These are phyloP conservation scores for Drosophila ficusphila DNA, from an alignment of 1,140 invertebrate species.

Conservation along the genomic window DNA sequence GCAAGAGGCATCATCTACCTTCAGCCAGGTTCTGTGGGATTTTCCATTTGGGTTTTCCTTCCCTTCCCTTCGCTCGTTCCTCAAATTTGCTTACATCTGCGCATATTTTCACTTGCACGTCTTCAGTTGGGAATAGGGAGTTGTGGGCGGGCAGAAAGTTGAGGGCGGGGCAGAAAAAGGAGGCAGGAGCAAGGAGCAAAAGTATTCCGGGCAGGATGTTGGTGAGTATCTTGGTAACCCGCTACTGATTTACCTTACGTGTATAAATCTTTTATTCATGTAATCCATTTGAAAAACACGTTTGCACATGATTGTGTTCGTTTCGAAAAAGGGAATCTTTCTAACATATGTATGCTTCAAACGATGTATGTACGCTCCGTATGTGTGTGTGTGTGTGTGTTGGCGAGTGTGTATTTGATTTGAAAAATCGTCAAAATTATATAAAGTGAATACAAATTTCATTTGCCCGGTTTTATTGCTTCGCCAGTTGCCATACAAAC, in stretches of 20 bases:
- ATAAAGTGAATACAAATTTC: slow-evolving; percentile 82
- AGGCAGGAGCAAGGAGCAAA: slow-evolving; percentile 3
- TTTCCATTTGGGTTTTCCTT: slow-evolving; percentile 50
- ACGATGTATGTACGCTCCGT: not conserved
- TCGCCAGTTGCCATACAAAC: slow-evolving; percentile 55
- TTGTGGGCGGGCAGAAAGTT: not conserved
- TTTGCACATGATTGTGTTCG: slow-evolving; percentile 81
- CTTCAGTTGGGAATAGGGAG: slow-evolving; percentile 29
- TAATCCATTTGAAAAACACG: slow-evolving; percentile 82
- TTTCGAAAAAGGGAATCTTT: slow-evolving; percentile 64
- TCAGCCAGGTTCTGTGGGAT: slow-evolving; percentile 36
- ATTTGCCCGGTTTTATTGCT: slow-evolving; percentile 75
- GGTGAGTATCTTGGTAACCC: slow-evolving; percentile 69
- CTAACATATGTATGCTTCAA: slow-evolving; percentile 19
- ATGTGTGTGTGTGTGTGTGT: slow-evolving; percentile 3
- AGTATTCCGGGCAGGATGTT: slow-evolving; percentile 16
- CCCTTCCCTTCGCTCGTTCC: not conserved
- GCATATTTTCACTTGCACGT: slow-evolving; percentile 76
- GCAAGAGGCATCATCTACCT: slow-evolving; percentile 43
- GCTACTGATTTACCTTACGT: slow-evolving; percentile 81
- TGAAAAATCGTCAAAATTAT: slow-evolving; percentile 82
- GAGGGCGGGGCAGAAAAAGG: too few relatives aligned
- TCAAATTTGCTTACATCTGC: slow-evolving; percentile 74
- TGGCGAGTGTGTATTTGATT: slow-evolving; percentile 53
- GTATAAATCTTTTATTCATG: slow-evolving; percentile 83